Evolutionary conservation across 2,888 invertebrate genomes (phyloP).

Genomic region (Conops quadrifasciatus): DNA sequence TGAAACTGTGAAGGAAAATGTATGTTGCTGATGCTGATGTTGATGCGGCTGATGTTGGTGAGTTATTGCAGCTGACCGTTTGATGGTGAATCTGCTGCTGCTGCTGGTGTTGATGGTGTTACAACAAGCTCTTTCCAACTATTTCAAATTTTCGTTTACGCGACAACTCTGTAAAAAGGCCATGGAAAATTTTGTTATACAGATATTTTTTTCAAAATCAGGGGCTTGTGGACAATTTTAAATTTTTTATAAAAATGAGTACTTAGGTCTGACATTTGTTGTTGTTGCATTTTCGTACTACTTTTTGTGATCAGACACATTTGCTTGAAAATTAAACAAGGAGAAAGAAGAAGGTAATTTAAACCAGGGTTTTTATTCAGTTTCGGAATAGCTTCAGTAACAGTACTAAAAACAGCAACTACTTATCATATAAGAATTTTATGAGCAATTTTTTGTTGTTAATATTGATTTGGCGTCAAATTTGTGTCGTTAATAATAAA

Average conservation of each 20-base stretch:
- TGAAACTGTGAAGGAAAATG: background rate
- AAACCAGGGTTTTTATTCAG: no score
- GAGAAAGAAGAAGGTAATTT: no score
- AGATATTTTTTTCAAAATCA: background rate
- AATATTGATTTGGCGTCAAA: no score
- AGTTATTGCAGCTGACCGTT: background rate
- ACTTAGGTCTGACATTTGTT: background rate
- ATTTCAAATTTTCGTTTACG: background rate
- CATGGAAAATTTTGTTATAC: background rate
- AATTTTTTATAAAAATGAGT: background rate
- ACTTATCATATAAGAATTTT: no score
- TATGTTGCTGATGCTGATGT: background rate
- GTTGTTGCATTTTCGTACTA: no score
- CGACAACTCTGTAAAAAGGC: constrained; percentile 4
- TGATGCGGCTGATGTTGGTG: constrained; percentile 19
- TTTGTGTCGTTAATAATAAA: no score
- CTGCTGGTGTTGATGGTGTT: constrained; percentile 16
- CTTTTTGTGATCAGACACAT: no score
- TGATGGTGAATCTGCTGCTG: constrained; percentile 18
- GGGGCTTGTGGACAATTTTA: background rate
- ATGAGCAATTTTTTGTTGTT: no score
- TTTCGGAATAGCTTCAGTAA: no score
- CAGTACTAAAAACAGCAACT: no score
- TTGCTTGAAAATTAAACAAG: no score
- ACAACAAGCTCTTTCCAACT: background rate